Evolutionary conservation across 2,888 invertebrate species (phyloP).

Genomic region (Temnothorax rugatulus): DNA sequence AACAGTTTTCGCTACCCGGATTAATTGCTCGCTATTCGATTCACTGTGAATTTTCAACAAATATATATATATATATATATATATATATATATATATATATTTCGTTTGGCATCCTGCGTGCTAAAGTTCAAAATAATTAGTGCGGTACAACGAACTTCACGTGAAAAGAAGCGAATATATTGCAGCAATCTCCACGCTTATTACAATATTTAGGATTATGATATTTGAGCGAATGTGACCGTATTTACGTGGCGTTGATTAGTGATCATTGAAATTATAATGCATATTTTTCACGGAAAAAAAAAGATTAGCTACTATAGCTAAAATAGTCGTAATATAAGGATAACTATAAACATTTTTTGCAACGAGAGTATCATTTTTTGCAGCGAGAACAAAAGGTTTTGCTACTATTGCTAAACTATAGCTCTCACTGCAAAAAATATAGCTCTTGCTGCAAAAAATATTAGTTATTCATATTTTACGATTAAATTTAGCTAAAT

Average conservation of each 20-base stretch:
- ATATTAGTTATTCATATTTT: too few relatives aligned
- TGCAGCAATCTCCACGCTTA: neutral
- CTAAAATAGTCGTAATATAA: too few relatives aligned
- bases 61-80: too few relatives aligned
- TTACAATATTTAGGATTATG: neutral
- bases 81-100: too few relatives aligned
- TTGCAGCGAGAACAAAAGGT: too few relatives aligned
- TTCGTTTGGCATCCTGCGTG: neutral
- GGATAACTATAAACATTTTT: too few relatives aligned
- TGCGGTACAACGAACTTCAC: neutral
- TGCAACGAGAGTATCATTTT: too few relatives aligned
- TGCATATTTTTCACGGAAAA: constrained; percentile 13
- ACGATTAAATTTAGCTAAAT: too few relatives aligned
- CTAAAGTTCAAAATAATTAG: constrained; percentile 24
- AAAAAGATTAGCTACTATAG: too few relatives aligned
- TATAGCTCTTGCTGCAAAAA: too few relatives aligned
- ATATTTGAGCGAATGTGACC: neutral
- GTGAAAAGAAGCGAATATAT: neutral
- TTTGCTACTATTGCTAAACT: too few relatives aligned
- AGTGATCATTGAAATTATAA: constrained; percentile 37
- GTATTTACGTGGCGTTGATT: constrained; percentile 6
- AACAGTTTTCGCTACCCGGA: neutral
- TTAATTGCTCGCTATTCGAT: constrained; percentile 32
- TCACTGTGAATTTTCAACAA: constrained; percentile 29
- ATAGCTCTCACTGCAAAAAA: too few relatives aligned